A percentile compares a stretch with the other conserved stretches of the same genome.
These are phyloP conservation scores for Melanostigma gelatinosum DNA, from an alignment of 2,113 vertebrate species.

Conservation along the genomic window DNA sequence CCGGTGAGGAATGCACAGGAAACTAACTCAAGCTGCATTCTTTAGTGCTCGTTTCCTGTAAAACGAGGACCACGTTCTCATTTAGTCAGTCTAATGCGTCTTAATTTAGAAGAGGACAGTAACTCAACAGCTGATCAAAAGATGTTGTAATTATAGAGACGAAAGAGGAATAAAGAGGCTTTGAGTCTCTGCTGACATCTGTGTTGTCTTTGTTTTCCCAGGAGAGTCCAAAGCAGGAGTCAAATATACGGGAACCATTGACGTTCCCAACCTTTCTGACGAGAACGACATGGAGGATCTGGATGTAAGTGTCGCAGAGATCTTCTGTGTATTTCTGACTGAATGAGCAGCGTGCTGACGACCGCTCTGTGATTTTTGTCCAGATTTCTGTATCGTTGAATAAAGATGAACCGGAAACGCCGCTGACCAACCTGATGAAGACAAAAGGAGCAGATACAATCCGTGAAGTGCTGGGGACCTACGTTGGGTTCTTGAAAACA, in stretches of 20 bases:
- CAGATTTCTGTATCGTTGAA: conserved; percentile 91
- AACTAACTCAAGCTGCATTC: background rate
- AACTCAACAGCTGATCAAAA: background rate
- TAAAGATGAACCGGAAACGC: conserved; percentile 95
- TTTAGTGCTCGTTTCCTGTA: background rate
- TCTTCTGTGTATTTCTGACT: too few relatives aligned
- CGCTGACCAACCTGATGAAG: conserved; percentile 89
- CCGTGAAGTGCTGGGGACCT: conserved; percentile 88
- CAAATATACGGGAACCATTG: conserved; percentile 91
- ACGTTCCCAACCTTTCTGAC: conserved; percentile 96
- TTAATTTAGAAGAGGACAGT: background rate
- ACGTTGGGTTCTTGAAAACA: conserved; percentile 91
- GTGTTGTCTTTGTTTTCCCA: conserved; percentile 60
- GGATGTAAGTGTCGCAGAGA: conserved; percentile 84
- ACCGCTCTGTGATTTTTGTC: background rate
- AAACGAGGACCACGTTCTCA: too few relatives aligned
- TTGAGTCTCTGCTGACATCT: background rate
- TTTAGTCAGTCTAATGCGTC: background rate
- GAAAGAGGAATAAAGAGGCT: background rate
- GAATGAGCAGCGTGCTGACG: accelerated
- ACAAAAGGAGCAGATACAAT: conserved; percentile 87
- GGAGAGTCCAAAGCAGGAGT: conserved; percentile 90
- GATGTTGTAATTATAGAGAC: background rate
- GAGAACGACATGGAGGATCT: conserved; percentile 96
- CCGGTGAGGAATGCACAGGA: conserved; percentile 51